These are phyloP conservation scores for Andrena dorsata DNA, from an alignment of 2,888 invertebrate species.

Conservation along the genomic window DNA sequence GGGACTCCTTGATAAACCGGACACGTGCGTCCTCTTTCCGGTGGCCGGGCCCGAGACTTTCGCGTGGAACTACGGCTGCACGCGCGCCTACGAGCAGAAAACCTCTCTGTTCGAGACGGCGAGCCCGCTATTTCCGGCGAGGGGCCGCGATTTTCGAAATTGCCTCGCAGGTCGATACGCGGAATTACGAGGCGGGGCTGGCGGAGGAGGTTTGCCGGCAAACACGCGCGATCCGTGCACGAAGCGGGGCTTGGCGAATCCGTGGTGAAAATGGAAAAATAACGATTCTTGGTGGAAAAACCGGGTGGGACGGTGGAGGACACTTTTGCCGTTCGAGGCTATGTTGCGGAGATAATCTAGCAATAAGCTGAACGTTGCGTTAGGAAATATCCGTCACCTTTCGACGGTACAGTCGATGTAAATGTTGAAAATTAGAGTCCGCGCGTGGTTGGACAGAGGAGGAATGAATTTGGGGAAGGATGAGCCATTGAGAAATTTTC, in stretches of 20 bases:
- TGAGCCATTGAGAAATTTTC: background rate
- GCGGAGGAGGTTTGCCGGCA: background rate
- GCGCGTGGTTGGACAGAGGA: background rate
- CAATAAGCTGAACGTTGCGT: too few relatives aligned
- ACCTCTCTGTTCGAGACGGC: background rate
- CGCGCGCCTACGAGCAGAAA: slow-evolving; percentile 7
- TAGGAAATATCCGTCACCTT: background rate
- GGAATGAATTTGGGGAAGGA: background rate
- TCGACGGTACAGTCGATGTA: background rate
- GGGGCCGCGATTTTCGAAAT: slow-evolving; percentile 67
- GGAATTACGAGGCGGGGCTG: background rate
- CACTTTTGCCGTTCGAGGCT: background rate
- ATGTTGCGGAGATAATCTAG: too few relatives aligned
- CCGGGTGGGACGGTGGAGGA: background rate
- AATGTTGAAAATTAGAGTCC: slow-evolving; percentile 2
- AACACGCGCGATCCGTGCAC: too few relatives aligned
- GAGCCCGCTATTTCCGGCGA: slow-evolving; percentile 20
- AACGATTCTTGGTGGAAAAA: too few relatives aligned
- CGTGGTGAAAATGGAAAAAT: background rate
- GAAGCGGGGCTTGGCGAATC: background rate
- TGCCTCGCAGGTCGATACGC: slow-evolving; percentile 28
- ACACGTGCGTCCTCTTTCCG: slow-evolving; percentile 61
- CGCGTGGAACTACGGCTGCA: slow-evolving; percentile 15
- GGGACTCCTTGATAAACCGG: slow-evolving; percentile 60
- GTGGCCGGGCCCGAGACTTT: slow-evolving; percentile 8